Base-by-base conservation (phyloP, 37 sponge, comb jelly and placozoan species). In the Eunapius fragilis region DNA sequence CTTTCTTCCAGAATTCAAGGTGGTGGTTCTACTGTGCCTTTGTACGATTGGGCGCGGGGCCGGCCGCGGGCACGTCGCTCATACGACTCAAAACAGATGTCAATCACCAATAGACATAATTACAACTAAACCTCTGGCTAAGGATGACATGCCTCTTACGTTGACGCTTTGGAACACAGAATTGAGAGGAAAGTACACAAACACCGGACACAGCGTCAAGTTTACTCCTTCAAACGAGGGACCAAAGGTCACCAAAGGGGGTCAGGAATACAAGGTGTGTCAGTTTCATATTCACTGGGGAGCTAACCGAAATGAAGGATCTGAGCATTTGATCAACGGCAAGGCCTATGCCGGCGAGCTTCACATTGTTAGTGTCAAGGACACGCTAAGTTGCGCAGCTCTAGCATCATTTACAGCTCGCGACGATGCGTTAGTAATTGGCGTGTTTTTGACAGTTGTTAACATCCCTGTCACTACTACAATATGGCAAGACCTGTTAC, bases 271-370 rank as follows among this genome's bases (percentile, higher is more conserved):
- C 35, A 37, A 68, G 24, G 24, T 81, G 9, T 24, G 30, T 36
- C 82, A 70, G 38, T 81, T 81, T 26, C 82, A 81, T 33, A 35
- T 81, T 58, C 82, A 81, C 71, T 81, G 82, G 82, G 82, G 82
- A 68, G 27, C 70, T 35, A 9, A 81, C 24, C 25, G 31, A 14
- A n/a, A 11, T 23, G 72, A 81, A 30, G 82, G 82, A 13, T 81
- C 82, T n/a, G 82, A 81, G 41, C 82, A 81, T 38, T 23, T 33
- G 71, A 33, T 81, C 24, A 47, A 81, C 37, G 19, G 82, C 23
- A 31, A 4, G 0, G 31, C 68, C 14, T 81, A 69, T 33, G 38
- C 70, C 10, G 71, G 36, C 2, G 82, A 81, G 71, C 32, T 70
- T 32, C 82, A 81, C 37, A 70, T 81, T 81, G 82, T 81, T 25